These are phyloP conservation scores for Habroteleia sp. DNA, from an alignment of 2,888 invertebrate genomes.

Conservation along the genomic window DNA sequence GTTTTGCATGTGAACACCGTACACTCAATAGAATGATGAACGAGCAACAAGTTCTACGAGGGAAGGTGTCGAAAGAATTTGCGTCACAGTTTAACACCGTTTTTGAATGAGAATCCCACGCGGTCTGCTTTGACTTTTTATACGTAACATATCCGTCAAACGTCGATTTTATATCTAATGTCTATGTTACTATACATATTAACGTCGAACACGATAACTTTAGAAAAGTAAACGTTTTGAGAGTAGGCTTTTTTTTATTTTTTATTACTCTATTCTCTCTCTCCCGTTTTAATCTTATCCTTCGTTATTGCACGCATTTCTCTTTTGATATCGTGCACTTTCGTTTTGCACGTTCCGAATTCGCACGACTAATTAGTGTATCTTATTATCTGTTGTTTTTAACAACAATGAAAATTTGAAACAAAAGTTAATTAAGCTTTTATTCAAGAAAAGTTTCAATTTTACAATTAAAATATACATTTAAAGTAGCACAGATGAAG, in stretches of 20 bases:
- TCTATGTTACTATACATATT: conserved; percentile 57
- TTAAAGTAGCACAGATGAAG: too few species aligned
- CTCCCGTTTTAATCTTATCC: conserved; percentile 1
- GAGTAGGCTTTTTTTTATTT: conserved; percentile 50
- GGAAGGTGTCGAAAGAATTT: conserved; percentile 25
- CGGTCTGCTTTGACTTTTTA: conserved; percentile 11
- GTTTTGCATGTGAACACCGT: not conserved
- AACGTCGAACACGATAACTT: conserved; percentile 64
- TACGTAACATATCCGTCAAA: conserved; percentile 56
- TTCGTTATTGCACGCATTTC: conserved; percentile 58
- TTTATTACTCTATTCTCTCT: not conserved
- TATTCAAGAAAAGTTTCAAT: too few species aligned
- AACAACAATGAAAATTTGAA: too few species aligned
- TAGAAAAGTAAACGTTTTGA: conserved; percentile 62
- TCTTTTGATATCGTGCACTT: conserved; percentile 13
- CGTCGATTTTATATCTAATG: conserved; percentile 53
- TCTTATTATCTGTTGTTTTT: too few species aligned
- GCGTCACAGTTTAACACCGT: conserved; percentile 26
- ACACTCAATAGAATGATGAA: conserved; percentile 31
- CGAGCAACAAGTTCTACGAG: conserved; percentile 18
- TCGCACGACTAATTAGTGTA: conserved; percentile 23
- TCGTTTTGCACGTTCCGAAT: conserved; percentile 13
- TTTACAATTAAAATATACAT: too few species aligned
- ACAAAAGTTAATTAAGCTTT: too few species aligned
- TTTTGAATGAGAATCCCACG: conserved; percentile 12